A percentile compares a stretch with the other conserved stretches of the same genome.
These are phyloP conservation scores for Syrrhaptes paradoxus DNA, from an alignment of 2,113 vertebrate species.

Conservation along the genomic window DNA sequence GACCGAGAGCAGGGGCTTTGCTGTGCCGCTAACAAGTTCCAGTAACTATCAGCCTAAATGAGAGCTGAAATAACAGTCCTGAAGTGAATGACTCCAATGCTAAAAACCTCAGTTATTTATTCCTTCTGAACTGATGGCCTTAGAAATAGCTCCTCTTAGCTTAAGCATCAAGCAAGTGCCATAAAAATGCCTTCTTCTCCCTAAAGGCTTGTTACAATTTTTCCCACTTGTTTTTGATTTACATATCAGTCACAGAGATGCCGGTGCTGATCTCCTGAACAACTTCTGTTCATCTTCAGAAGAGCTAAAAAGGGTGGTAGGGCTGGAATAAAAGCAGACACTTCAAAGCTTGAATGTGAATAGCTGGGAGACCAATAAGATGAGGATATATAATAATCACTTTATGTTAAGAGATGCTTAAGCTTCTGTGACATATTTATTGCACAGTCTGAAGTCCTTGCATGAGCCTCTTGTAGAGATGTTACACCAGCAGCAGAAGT, in stretches of 20 bases:
- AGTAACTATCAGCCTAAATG: neutral
- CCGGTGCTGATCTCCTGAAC: neutral
- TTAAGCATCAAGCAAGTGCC: neutral
- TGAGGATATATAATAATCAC: neutral
- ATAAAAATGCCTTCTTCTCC: neutral
- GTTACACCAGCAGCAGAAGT: neutral
- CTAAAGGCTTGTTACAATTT: neutral
- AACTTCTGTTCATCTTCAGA: neutral
- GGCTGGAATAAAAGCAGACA: slow-evolving; percentile 3
- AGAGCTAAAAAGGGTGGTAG: neutral
- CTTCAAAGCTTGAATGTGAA: slow-evolving; percentile 33
- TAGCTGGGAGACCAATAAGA: neutral
- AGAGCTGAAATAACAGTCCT: neutral
- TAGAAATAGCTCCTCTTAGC: neutral
- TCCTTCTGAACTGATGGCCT: slow-evolving; percentile 12
- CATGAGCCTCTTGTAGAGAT: neutral
- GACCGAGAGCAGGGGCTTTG: neutral
- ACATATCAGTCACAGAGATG: neutral
- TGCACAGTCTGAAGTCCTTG: neutral
- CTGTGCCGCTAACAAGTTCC: neutral
- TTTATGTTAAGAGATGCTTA: neutral
- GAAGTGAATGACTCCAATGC: neutral
- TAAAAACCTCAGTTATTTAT: neutral
- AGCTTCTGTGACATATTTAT: slow-evolving; percentile 9
- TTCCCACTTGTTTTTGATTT: slow-evolving; percentile 33